Conservation (phyloP, 2,888 invertebrate species). For the Micropterix aruncella region DNA sequence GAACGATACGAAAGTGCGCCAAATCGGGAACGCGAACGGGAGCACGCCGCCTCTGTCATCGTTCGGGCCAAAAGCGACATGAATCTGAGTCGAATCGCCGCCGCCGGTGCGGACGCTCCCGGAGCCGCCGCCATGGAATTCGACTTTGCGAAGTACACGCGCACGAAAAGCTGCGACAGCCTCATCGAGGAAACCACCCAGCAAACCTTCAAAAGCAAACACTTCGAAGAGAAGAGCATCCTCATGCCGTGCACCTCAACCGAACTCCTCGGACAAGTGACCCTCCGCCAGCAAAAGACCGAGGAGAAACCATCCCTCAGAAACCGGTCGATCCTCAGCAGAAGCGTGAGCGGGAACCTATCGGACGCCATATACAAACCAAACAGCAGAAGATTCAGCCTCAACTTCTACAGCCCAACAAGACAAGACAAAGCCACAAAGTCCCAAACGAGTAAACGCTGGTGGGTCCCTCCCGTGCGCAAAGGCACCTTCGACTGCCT, state of each 20-base stretch:
- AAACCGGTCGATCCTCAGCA: background rate
- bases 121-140: constrained; percentile 16
- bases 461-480: constrained; percentile 27
- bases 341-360: background rate
- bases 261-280: background rate
- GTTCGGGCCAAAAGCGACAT: constrained; percentile 31
- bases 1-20: constrained; percentile 2
- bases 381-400: background rate
- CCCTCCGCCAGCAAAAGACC: background rate
- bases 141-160: constrained; percentile 20
- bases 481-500: constrained; percentile 32
- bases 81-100: constrained; percentile 20
- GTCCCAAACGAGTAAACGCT: constrained; percentile 18
- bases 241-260: constrained; percentile 10
- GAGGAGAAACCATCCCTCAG: background rate
- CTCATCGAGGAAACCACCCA: constrained; percentile 27
- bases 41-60: constrained; percentile 6
- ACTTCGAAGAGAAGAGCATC: constrained; percentile 31
- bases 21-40: background rate
- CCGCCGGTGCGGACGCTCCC: constrained; percentile 19
- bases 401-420: background rate
- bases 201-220: constrained; percentile 24
- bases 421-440: background rate
- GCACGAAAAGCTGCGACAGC: constrained; percentile 31
- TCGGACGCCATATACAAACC: background rate